phyloP scores from a whole-genome alignment of 2,888 invertebrate species.

The Cecidostiba fungosa region DNA sequence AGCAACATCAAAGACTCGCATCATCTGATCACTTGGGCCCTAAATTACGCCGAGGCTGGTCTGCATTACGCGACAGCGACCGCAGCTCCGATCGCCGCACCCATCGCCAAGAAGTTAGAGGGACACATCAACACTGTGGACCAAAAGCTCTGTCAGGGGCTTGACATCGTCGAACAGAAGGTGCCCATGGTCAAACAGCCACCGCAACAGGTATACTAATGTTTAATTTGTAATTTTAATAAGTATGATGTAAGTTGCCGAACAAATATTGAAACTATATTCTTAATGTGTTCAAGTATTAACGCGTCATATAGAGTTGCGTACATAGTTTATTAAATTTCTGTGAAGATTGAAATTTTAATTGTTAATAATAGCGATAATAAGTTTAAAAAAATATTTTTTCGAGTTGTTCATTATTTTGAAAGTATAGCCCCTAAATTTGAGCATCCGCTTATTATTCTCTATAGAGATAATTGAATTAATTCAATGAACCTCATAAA shows the following conservation, averaged over 20 bases:
- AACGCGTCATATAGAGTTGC: no score
- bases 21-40: slow-evolving; percentile 82
- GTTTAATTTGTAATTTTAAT: slow-evolving; percentile 36
- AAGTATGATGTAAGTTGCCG: no score
- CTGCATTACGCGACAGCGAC: slow-evolving; percentile 81
- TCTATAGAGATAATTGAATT: neutral
- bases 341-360: no score
- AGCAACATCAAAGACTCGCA: slow-evolving; percentile 81
- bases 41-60: slow-evolving; percentile 82
- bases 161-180: slow-evolving; percentile 82
- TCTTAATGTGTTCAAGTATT: no score
- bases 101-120: slow-evolving; percentile 81
- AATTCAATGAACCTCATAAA: neutral
- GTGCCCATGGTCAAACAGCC: slow-evolving; percentile 83
- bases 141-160: slow-evolving; percentile 82
- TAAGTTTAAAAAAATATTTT: no score
- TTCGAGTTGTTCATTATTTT: no score
- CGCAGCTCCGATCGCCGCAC: slow-evolving; percentile 81
- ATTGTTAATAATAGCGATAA: no score
- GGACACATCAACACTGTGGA: slow-evolving; percentile 82
- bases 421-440: no score
- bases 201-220: slow-evolving; percentile 80
- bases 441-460: no score
- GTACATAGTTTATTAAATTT: no score
- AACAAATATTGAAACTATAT: no score